Base-by-base conservation (phyloP, 2,888 invertebrate genomes). In the Taenaris catops region DNA sequence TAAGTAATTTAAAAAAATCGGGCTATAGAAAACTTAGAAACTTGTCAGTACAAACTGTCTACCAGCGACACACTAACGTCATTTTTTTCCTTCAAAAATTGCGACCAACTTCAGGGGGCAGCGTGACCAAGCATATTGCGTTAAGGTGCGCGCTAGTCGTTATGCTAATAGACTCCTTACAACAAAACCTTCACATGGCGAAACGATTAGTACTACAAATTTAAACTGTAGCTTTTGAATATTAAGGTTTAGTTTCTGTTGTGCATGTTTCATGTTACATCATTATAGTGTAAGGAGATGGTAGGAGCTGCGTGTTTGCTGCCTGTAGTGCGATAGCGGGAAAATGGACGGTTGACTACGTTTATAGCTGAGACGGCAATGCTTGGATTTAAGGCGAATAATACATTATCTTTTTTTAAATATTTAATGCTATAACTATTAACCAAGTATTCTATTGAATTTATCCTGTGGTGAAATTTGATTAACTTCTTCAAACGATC, bases 261-360 rank as follows among this genome's bases (percentile, higher is more conserved):
- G 11, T 1, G 17, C 1, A 3, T 1, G 2, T 1, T 0, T 10
- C 37, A 25, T 1, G 40, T 59, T 71, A 55, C 7, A 46, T 9
- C 49, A 11, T 48, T 58, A 50, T 28, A 18, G 7, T 34, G 19
- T 44, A 18, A 9, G 11, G 21, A 35, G 34, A 24, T 49, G 44
- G 44, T 45, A 53, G 51, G 58, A 66, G 63, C 70, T 83, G 75
- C 84, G 80, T 84, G 84, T 78, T 62, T 58, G 59, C 59, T 53
- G 71, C 59, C 64, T 66, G 70, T 70, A 72, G 72, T 63, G 67
- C 72, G 81, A 83, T 80, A 81, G 76, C 66, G 65, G 72, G 75
- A 76, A 84, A 84, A 86, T 80, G 80, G 72, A 81, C 78, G 84
- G 79, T 81, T 83, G 81, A 76, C 79, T 79, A 84, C 81, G 76